Base-by-base conservation (phyloP, 2,888 invertebrate genomes). In the Rhyacophila evoluta region DNA sequence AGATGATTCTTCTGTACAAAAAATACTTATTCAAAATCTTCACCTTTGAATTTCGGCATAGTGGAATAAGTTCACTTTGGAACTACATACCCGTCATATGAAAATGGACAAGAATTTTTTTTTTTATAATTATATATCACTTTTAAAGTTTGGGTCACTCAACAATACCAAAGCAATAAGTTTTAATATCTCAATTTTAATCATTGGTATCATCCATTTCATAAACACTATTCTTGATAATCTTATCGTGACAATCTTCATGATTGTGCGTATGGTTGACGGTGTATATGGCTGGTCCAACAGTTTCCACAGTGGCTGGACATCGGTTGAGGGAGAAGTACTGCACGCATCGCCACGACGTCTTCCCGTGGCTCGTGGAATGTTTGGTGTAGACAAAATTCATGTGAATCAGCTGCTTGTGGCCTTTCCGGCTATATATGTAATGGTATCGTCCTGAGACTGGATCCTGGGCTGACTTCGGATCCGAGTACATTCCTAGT, bases 301-400 rank as follows among this genome's bases (percentile, higher is more conserved):
- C 88, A 1, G 90, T 90, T 83, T 90, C 90, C 0, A 89, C 88
- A 0, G 90, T 90, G 0, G 90, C 90, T 0, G 90, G 90, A 84
- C 90, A 90, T 81, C 89, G 84, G 83, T 90, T 89, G n/a, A 90
- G 84, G 0, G 90, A 89, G 83, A 90, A 90, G 83, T 90, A 90
- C 82, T 90, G 90, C 8, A 90, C 90, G 84, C 90, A 90, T 39
- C 90, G 84, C 90, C 90, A 90, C 0, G 89, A 89, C 0, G 90
- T 90, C 82, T 90, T 90, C 1, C 90, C 90, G 72, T 90, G 89
- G 0, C 89, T 89, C 0, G 90, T 90, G 0, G 90, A 90, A 84
- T 90, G 90, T 85, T 90, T 90, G 5, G 90, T 90, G 83, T 89
- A 90, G 36, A 90, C 89, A 84, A 89, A 90, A 84, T 89, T 89